Base-by-base conservation (phyloP, 2,113 vertebrate genomes). In the Pagrus major region DNA sequence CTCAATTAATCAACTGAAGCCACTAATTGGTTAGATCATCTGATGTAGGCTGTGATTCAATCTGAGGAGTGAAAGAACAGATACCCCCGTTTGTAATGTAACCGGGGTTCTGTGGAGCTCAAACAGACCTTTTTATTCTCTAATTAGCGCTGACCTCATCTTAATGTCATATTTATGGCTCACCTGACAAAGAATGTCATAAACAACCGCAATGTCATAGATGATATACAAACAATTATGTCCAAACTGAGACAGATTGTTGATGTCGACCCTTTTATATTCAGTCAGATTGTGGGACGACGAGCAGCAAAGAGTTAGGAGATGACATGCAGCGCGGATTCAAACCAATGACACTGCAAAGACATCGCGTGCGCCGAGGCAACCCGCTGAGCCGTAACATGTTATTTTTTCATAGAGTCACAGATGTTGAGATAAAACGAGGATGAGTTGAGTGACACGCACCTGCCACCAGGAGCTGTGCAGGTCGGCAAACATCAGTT, bases 401-500 rank as follows among this genome's bases (percentile, higher is more conserved):
- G 86, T 65, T 78, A 41, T 74, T 64, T 80, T 78, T 88, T 81
- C 73, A 81, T 41, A 67, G 67, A 75, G 78, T 77, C 83, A 68
- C 85, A 88, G 84, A 87, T 86, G 88, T 71, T 29, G 77, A 83
- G 87, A 75, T 80, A 65, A 82, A 87, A 82, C 37, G 35, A 76
- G 58, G 65, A 37, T 29, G 84, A 80, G 82, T 31, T 8, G 74
- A 88, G 76, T 60, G 78, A 82, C 86, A 92, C 92, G 55, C 88
- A 99, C 97, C 98, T 99, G 96, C 98, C 98, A 99, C 95, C 98
- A 99, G 47, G 95, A 93, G 91, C 96, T 97, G 84, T 96, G 96
- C 39, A 96, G 95, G 80, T 99, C 96, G 33, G 96, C 97, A 89
- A 91, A 93, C 72, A 97, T 94, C 46, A 99, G 94, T 72, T 98